Conservation (phyloP, 1,140 invertebrate genomes). For the Panulirus ornatus region DNA sequence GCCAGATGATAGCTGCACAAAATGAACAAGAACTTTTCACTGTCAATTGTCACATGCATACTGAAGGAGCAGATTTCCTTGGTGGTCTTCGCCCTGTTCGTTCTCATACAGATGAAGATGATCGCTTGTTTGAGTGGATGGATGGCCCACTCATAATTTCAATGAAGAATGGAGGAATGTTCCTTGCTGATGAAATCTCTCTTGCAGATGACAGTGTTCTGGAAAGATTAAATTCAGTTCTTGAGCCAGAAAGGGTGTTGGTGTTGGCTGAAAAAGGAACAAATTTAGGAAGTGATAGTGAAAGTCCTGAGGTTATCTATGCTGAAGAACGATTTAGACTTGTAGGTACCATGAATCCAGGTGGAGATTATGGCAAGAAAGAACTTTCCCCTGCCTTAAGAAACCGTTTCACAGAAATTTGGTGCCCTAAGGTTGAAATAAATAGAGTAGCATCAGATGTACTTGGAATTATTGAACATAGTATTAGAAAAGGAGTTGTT, state of each 20-base stretch:
- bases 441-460: slow-evolving; percentile 85
- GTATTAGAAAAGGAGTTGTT: slow-evolving; percentile 82
- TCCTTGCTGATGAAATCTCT: slow-evolving; percentile 99
- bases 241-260: slow-evolving; percentile 93
- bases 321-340: slow-evolving; percentile 92
- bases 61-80: slow-evolving; percentile 98
- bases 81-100: slow-evolving; percentile 95
- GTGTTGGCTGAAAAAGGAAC: slow-evolving; percentile 92
- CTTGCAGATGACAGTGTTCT: slow-evolving; percentile 98
- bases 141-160: slow-evolving; percentile 96
- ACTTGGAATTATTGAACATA: slow-evolving; percentile 88
- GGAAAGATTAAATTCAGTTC: slow-evolving; percentile 96
- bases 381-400: slow-evolving; percentile 98
- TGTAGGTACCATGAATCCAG: slow-evolving; percentile 99
- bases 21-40: slow-evolving; percentile 84
- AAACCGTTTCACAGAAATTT: slow-evolving; percentile 99
- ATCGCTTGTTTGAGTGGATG: slow-evolving; percentile 94
- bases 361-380: slow-evolving; percentile 99
- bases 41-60: slow-evolving; percentile 99
- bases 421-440: slow-evolving; percentile 86
- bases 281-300: slow-evolving; percentile 73
- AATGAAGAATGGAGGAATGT: slow-evolving; percentile 92
- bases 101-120: slow-evolving; percentile 79
- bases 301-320: slow-evolving; percentile 74
- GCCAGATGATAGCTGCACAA: slow-evolving; percentile 89